Evolutionary conservation across 2,888 invertebrate species (phyloP), one percentile per base, ranked within the genome.

Genomic region (Frankliniella fusca): DNA sequence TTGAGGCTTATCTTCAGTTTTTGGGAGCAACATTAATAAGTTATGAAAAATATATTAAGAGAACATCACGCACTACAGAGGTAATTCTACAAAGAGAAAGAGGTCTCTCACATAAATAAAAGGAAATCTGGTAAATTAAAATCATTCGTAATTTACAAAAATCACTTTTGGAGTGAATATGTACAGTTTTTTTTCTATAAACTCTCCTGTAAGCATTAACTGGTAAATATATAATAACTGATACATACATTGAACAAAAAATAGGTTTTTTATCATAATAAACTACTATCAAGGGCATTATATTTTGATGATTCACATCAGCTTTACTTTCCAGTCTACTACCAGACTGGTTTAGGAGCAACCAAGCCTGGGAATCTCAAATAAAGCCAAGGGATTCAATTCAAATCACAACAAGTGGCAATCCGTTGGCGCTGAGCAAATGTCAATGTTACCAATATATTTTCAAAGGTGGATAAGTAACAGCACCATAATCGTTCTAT

Each of bases 351-450:
- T 27, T 5, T 27, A 23, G 27, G 10, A 27, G 27, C 9, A 27
- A 76, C 10, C 70, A 27, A 76, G 70, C 10, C 70, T 76, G 27
- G 27, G 23, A 76, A 27, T 76, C 70, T 76, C 70, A 76, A 76
- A 27, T 76, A 76, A 76, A 76, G 70, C 70, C 70, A 76, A 76
- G 70, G 70, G 70, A 76, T 76, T 76, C 70, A 76, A 76, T 76
- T 76, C 70, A 76, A 76, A 76, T 76, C 70, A 76, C 70, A 76
- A 76, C 23, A 76, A n/a, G 27, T n/a, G 12, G 23, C 70, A 76
- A 76, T 76, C 70, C 27, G 70, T 27, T 76, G 70, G 70, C 23
- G 27, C 70, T 76, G 70, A 76, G 70, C 70, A 10, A 27, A 76
- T 12, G 70, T 76, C 70, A 76, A 27, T 54, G 38, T 38, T 38